These are phyloP conservation scores for Pongo pygmaeus DNA, from an alignment of 2,113 vertebrate species.

Conservation along the genomic window DNA sequence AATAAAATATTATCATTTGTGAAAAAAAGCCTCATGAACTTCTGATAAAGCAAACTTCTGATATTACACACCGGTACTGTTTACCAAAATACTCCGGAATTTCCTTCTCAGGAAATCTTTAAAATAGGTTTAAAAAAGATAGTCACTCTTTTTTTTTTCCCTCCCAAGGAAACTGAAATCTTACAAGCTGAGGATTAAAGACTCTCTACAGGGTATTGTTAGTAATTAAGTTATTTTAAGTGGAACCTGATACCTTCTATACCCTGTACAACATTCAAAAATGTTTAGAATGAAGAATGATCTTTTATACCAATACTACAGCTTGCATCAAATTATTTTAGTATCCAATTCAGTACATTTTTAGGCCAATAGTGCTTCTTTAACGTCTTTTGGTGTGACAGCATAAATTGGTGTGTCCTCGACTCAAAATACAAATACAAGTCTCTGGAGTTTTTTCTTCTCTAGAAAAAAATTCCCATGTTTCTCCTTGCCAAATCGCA, in stretches of 20 bases:
- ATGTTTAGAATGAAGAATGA: background rate
- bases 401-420: background rate
- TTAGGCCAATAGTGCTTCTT: background rate
- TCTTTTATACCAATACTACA: background rate
- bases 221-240: background rate
- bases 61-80: background rate
- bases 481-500: background rate
- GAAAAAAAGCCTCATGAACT: background rate
- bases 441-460: background rate
- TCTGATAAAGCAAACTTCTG: background rate
- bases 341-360: background rate
- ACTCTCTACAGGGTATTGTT: background rate
- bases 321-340: background rate
- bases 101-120: background rate
- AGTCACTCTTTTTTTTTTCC: background rate
- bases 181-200: background rate
- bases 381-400: background rate
- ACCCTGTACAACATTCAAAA: background rate
- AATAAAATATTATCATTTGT: slow-evolving; percentile 79
- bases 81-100: background rate
- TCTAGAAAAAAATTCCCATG: background rate
- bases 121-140: background rate
- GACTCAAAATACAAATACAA: background rate
- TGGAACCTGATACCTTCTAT: background rate
- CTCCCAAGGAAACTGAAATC: background rate